These are phyloP conservation scores for Augochlorella aurata DNA, from an alignment of 2,888 invertebrate genomes.

Conservation along the genomic window DNA sequence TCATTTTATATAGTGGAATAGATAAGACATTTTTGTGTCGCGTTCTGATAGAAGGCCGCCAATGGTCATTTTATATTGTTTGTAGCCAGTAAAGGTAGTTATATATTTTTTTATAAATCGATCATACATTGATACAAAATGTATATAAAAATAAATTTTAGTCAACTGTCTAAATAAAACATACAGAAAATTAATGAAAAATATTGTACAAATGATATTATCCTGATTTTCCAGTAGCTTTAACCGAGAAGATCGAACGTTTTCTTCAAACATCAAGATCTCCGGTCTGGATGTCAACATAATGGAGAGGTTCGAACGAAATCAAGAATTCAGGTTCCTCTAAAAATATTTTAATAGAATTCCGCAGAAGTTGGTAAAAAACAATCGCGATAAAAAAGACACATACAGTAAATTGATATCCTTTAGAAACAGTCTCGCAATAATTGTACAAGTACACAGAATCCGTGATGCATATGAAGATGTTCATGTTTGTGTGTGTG, in stretches of 20 bases:
- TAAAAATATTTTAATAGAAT: constrained; percentile 51
- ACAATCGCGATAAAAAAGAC: constrained; percentile 28
- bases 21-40: constrained; percentile 20
- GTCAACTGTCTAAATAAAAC: too few species aligned
- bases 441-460: constrained; percentile 59
- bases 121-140: not conserved
- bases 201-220: not conserved
- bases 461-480: constrained; percentile 44
- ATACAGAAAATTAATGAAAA: not conserved
- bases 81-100: not conserved
- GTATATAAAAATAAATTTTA: constrained; percentile 7
- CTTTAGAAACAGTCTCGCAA: constrained; percentile 54
- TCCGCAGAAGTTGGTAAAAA: constrained; percentile 31
- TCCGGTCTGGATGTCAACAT: not conserved
- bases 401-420: constrained; percentile 14
- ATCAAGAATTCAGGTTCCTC: constrained; percentile 7
- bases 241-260: not conserved
- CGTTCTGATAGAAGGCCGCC: not conserved
- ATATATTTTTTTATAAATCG: constrained; percentile 9
- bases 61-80: constrained; percentile 10
- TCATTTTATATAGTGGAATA: constrained; percentile 31
- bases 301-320: not conserved
- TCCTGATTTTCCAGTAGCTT: not conserved
- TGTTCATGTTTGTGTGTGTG: not conserved
- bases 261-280: not conserved